Conservation (phyloP, 1,140 invertebrate species). For the Parasteatoda tepidariorum region DNA sequence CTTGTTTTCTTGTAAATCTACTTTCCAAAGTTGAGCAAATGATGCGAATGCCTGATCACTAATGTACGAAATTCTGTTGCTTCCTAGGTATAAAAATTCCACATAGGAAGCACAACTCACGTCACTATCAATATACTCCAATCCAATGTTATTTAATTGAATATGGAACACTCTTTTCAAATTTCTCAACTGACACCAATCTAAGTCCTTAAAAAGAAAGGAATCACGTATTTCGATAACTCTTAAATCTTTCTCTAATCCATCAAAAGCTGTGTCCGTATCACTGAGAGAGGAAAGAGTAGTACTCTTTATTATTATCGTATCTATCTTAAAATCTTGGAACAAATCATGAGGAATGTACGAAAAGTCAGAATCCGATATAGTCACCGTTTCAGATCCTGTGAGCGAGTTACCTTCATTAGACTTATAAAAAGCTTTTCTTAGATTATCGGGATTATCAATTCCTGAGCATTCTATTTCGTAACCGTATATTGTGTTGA, state of each 20-base stretch:
- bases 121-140: background rate
- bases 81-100: background rate
- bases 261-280: constrained; percentile 10
- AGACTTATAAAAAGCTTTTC: too few relatives aligned
- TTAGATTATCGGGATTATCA: too few relatives aligned
- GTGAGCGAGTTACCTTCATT: too few relatives aligned
- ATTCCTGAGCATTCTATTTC: too few relatives aligned
- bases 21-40: background rate
- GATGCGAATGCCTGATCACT: background rate
- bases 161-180: background rate
- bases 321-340: too few relatives aligned
- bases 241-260: constrained; percentile 3
- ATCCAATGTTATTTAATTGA: background rate
- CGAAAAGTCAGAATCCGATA: too few relatives aligned
- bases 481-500: too few relatives aligned
- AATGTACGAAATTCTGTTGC: background rate
- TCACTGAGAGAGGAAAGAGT: background rate
- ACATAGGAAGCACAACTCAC: background rate
- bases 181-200: constrained; percentile 1
- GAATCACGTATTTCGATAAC: background rate
- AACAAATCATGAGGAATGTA: too few relatives aligned
- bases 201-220: background rate
- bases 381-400: too few relatives aligned
- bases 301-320: too few relatives aligned
- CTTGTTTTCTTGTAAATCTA: background rate